These are phyloP conservation scores for Aphidius gifuensis DNA, from an alignment of 1,140 invertebrate genomes.

Conservation along the genomic window DNA sequence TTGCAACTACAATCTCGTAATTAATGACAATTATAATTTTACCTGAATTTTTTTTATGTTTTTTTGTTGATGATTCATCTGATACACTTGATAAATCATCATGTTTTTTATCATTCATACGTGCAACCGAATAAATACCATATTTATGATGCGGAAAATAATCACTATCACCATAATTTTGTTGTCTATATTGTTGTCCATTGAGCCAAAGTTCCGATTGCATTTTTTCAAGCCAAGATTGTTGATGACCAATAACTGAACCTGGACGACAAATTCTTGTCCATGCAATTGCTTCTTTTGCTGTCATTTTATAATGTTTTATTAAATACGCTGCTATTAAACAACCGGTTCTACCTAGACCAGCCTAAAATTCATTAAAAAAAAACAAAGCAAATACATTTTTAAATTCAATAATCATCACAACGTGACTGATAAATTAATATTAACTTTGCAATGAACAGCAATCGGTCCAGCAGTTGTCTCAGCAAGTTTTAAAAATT, in stretches of 20 bases:
- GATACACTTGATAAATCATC: not conserved
- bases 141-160: slow-evolving; percentile 47
- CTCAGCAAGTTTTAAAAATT: slow-evolving; percentile 74
- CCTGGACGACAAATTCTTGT: slow-evolving; percentile 78
- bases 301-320: slow-evolving; percentile 79
- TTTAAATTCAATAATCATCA: no score
- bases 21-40: slow-evolving; percentile 21
- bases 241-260: slow-evolving; percentile 79
- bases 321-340: slow-evolving; percentile 81
- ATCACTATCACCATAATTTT: slow-evolving; percentile 44
- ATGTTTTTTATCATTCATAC: slow-evolving; percentile 34
- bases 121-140: slow-evolving; percentile 50
- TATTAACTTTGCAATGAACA: slow-evolving; percentile 78
- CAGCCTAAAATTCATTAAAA: slow-evolving; percentile 58
- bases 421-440: no score
- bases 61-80: slow-evolving; percentile 24
- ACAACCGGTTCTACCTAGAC: slow-evolving; percentile 78
- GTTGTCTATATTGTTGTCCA: slow-evolving; percentile 51
- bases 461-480: slow-evolving; percentile 70
- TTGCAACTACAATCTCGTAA: not conserved
- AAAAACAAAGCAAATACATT: not conserved
- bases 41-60: slow-evolving; percentile 31
- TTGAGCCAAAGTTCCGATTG: slow-evolving; percentile 50
- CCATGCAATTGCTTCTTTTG: slow-evolving; percentile 82
- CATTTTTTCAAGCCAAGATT: slow-evolving; percentile 70